Percentiles rank a stretch among this genome's conserved stretches.
These are phyloP conservation scores for Cerastoderma edule DNA, from an alignment of 2,888 invertebrate genomes.

Conservation along the genomic window DNA sequence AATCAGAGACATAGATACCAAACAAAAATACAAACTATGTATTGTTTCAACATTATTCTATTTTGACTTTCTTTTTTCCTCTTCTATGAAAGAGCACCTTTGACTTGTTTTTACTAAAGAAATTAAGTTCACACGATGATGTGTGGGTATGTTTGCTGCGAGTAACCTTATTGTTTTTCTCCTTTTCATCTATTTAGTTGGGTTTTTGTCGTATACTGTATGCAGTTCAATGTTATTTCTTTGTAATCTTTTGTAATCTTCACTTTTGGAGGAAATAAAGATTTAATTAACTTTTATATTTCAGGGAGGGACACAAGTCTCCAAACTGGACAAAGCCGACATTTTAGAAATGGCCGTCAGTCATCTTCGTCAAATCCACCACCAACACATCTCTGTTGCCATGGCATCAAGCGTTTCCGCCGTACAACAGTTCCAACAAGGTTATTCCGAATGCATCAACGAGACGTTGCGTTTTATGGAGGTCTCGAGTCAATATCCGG, in stretches of 20 bases:
- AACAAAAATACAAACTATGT: no score
- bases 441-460: slow-evolving; percentile 53
- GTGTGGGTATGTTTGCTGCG: no score
- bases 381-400: slow-evolving; percentile 55
- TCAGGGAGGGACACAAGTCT: slow-evolving; percentile 58
- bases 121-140: no score
- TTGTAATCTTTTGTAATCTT: not conserved
- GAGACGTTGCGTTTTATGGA: slow-evolving; percentile 58
- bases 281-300: slow-evolving; percentile 24
- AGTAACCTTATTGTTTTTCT: no score
- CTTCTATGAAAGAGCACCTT: no score
- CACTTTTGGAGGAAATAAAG: not conserved
- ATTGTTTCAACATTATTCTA: no score
- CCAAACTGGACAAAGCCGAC: slow-evolving; percentile 61
- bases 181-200: no score
- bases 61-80: no score
- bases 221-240: no score
- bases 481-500: slow-evolving; percentile 42
- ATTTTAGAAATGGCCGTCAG: slow-evolving; percentile 61
- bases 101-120: no score
- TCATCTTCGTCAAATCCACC: slow-evolving; percentile 54
- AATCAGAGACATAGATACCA: no score
- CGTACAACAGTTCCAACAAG: slow-evolving; percentile 52
- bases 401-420: slow-evolving; percentile 54
- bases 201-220: not conserved